Conservation (phyloP, 2,888 invertebrate genomes). For the Pardosa pseudoannulata region DNA sequence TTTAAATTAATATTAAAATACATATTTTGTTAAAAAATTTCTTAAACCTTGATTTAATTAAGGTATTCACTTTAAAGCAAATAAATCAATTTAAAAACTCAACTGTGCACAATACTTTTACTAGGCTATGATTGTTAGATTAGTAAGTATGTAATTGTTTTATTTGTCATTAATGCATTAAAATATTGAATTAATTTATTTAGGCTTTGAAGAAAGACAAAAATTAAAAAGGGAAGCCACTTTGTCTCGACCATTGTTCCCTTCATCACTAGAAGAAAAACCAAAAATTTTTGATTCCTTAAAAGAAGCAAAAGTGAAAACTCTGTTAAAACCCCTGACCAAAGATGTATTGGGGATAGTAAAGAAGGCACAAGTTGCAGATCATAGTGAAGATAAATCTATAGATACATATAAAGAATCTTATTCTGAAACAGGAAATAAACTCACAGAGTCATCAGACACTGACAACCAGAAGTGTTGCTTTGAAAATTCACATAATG, state of each 20-base stretch:
- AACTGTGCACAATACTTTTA: no score
- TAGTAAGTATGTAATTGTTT: no score
- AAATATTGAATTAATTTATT: no score
- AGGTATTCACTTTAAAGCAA: no score
- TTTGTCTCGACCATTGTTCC: slow-evolving; percentile 48
- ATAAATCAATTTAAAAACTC: no score
- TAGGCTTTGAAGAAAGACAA: slow-evolving; percentile 57
- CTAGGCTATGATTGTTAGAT: no score
- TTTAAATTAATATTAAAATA: no score
- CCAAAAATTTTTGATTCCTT: slow-evolving; percentile 12
- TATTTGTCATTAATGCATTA: no score
- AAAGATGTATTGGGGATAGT: slow-evolving; percentile 43
- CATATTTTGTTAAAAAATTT: no score
- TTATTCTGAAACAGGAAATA: neutral
- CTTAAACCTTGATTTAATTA: no score
- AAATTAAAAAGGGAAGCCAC: slow-evolving; percentile 50
- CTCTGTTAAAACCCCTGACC: slow-evolving; percentile 38
- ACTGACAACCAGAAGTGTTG: no score
- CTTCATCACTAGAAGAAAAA: slow-evolving; percentile 13
- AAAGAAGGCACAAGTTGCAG: neutral
- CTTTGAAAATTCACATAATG: neutral
- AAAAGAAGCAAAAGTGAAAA: slow-evolving; percentile 34
- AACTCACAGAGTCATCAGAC: neutral
- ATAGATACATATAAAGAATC: neutral
- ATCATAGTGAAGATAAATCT: neutral